phyloP scores from a whole-genome alignment of 2,888 invertebrate species.

The Eudemis profundana region DNA sequence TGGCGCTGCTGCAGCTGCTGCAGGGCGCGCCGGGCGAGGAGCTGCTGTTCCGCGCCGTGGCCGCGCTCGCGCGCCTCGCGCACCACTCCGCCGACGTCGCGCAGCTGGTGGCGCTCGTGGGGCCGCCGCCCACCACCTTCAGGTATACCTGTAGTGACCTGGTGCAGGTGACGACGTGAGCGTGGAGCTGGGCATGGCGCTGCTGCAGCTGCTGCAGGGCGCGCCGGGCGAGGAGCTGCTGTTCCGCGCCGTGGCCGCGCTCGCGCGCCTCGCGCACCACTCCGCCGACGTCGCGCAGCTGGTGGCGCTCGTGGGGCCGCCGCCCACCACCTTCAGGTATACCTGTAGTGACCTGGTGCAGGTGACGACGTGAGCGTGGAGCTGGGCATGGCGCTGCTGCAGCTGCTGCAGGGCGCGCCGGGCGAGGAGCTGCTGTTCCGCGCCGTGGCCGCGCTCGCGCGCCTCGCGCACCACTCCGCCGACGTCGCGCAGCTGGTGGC shows the following conservation, averaged over 20 bases:
- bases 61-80: slow-evolving; percentile 90
- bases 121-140: slow-evolving; percentile 93
- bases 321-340: slow-evolving; percentile 90
- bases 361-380: slow-evolving; percentile 97
- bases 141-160: slow-evolving; percentile 64
- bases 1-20: slow-evolving; percentile 96
- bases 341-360: slow-evolving; percentile 60
- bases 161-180: slow-evolving; percentile 94
- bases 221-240: slow-evolving; percentile 92
- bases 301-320: slow-evolving; percentile 95
- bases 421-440: slow-evolving; percentile 92
- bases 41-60: slow-evolving; percentile 91
- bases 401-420: slow-evolving; percentile 93
- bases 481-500: slow-evolving; percentile 96
- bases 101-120: slow-evolving; percentile 95
- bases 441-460: slow-evolving; percentile 90
- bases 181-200: slow-evolving; percentile 95
- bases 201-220: slow-evolving; percentile 94
- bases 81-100: slow-evolving; percentile 94
- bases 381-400: slow-evolving; percentile 95
- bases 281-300: slow-evolving; percentile 95
- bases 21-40: slow-evolving; percentile 92
- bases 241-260: slow-evolving; percentile 91
- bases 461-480: slow-evolving; percentile 90
- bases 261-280: slow-evolving; percentile 90